Conservation (phyloP, 53 echinoderm and acorn worm species). For the Henricia sp. region DNA sequence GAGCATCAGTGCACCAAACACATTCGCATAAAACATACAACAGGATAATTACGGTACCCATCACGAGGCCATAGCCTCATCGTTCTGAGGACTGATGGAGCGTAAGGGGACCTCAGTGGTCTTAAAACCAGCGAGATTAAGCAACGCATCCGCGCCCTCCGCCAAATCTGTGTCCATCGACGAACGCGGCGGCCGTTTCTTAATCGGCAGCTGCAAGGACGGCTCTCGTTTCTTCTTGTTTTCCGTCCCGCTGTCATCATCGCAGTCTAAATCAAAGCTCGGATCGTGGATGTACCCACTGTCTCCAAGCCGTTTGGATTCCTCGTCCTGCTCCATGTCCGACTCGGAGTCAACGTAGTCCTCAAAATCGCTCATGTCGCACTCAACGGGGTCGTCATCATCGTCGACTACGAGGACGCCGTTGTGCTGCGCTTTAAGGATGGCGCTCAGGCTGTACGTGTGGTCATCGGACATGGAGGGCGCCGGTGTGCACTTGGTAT, state of each 20-base stretch:
- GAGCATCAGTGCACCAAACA: too few relatives aligned
- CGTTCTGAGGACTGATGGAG: constrained; percentile 59
- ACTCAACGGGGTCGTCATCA: constrained; percentile 93
- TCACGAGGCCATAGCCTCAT: constrained; percentile 35
- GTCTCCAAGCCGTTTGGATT: constrained; percentile 86
- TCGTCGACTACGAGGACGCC: constrained; percentile 53
- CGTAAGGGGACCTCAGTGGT: constrained; percentile 61
- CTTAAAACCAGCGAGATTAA: constrained; percentile 82
- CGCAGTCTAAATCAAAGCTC: constrained; percentile 62
- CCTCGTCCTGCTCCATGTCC: constrained; percentile 85
- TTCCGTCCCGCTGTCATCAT: background rate
- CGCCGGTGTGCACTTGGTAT: constrained; percentile 92
- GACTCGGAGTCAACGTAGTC: constrained; percentile 71
- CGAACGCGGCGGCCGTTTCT: constrained; percentile 80
- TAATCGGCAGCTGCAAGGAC: constrained; percentile 77
- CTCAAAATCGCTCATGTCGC: constrained; percentile 88
- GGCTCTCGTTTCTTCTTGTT: too few relatives aligned
- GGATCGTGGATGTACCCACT: constrained; percentile 81
- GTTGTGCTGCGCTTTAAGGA: constrained; percentile 57
- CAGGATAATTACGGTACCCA: too few relatives aligned
- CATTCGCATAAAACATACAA: too few relatives aligned
- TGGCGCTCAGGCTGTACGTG: constrained; percentile 95
- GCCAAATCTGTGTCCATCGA: constrained; percentile 67
- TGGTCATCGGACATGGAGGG: constrained; percentile 85
- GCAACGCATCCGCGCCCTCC: constrained; percentile 80